A percentile compares a stretch with the other conserved stretches of the same genome.
phyloP scores from a whole-genome alignment of 1,140 invertebrate species.

The Armadillidium nasatum region DNA sequence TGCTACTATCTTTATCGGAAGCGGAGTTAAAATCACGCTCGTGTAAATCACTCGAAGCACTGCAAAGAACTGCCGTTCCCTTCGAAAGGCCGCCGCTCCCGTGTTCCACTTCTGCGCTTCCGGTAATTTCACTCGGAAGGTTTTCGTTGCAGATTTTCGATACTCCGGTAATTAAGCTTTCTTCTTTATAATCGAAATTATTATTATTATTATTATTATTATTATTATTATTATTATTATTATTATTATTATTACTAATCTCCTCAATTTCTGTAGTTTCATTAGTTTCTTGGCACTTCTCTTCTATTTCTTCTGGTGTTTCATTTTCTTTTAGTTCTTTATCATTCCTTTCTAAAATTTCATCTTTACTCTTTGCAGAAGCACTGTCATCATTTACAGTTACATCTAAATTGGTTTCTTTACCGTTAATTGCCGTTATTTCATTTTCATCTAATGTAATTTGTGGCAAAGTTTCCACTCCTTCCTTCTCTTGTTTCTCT shows the following conservation, averaged over 20 bases:
- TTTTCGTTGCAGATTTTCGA: not conserved
- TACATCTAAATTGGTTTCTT: too few species aligned
- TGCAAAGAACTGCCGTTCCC: conserved; percentile 35
- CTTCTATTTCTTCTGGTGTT: not conserved
- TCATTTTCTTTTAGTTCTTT: too few species aligned
- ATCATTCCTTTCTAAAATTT: too few species aligned
- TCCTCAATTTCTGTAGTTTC: not conserved
- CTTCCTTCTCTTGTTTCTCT: too few species aligned
- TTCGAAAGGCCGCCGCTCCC: conserved; percentile 23
- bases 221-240: not conserved
- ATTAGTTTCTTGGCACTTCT: not conserved
- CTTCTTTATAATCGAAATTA: not conserved
- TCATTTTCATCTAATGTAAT: too few species aligned
- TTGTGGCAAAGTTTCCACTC: too few species aligned
- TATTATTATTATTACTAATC: not conserved
- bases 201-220: not conserved
- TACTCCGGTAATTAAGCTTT: conserved; percentile 11
- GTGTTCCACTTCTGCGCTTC: conserved; percentile 42
- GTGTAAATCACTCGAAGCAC: conserved; percentile 29
- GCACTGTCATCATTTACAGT: too few species aligned
- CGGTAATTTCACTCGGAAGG: conserved; percentile 5
- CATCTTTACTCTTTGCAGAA: too few species aligned
- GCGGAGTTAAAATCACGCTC: conserved; percentile 19
- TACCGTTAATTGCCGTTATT: too few species aligned
- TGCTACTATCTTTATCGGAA: not conserved